phyloP scores from a whole-genome alignment of 2,113 vertebrate genomes.

The Thalassarche chlororhynchos region DNA sequence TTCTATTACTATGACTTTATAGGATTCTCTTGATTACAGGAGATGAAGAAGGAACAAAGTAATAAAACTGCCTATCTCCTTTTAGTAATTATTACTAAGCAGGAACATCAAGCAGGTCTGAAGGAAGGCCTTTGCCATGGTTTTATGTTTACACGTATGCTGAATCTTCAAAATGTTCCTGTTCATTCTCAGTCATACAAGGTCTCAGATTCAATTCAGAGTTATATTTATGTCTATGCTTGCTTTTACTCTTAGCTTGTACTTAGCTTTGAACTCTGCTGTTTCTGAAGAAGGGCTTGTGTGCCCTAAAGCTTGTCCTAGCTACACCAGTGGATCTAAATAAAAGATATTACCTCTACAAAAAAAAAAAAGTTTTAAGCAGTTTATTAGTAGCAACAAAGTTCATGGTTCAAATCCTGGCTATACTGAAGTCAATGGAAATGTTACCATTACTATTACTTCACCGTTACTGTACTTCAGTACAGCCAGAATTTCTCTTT shows the following conservation, averaged over 20 bases:
- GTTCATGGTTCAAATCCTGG: not conserved
- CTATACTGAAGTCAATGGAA: not conserved
- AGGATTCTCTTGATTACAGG: not conserved
- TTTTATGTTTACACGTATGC: not conserved
- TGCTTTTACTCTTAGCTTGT: not conserved
- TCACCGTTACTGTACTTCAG: not conserved
- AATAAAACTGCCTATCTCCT: not conserved
- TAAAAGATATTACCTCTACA: not conserved
- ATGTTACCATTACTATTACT: not conserved
- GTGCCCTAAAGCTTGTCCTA: not conserved
- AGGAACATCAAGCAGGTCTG: not conserved
- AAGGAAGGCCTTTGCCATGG: not conserved
- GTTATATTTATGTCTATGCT: not conserved
- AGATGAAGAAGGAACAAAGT: not conserved
- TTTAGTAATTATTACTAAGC: not conserved
- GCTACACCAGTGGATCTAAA: not conserved
- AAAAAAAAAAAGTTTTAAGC: not conserved
- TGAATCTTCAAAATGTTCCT: not conserved
- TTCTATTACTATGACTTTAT: not conserved
- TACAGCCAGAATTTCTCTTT: not conserved
- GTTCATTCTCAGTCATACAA: not conserved
- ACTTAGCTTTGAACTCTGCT: not conserved
- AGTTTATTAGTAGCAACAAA: not conserved
- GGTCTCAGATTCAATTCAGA: not conserved
- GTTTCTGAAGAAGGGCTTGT: not conserved